Conservation (phyloP, 2,797 vertebrate genomes). For the Clarias platycephalus region DNA sequence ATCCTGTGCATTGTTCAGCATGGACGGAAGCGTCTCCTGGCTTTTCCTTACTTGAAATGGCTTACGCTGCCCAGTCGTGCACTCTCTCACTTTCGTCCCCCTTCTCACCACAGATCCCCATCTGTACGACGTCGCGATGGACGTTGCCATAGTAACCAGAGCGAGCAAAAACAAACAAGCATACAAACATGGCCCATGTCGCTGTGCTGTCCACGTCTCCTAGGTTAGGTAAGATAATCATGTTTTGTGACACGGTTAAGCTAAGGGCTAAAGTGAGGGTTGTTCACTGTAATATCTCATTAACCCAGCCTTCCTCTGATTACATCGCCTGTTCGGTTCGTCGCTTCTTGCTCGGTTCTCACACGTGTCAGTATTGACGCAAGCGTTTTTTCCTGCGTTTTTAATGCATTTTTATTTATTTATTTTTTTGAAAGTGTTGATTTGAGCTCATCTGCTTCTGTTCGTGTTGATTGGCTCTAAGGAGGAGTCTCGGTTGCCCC, state of each 20-base stretch:
- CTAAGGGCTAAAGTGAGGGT: slow-evolving; percentile 77
- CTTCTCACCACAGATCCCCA: slow-evolving; percentile 7
- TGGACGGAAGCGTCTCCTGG: slow-evolving; percentile 26
- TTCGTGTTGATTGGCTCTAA: neutral
- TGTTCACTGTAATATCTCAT: slow-evolving; percentile 54
- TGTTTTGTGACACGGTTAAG: slow-evolving; percentile 67
- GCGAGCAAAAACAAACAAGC: slow-evolving; percentile 17
- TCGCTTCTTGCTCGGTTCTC: neutral
- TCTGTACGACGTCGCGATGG: slow-evolving; percentile 17
- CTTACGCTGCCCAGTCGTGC: slow-evolving; percentile 39
- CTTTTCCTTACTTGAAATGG: slow-evolving; percentile 48
- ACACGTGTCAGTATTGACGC: neutral
- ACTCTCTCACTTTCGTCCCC: slow-evolving; percentile 41
- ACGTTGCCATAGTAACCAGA: slow-evolving; percentile 16
- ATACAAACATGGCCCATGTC: neutral
- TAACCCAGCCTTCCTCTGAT: slow-evolving; percentile 50
- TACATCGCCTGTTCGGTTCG: slow-evolving; percentile 73
- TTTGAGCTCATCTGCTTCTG: neutral
- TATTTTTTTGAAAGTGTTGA: too few relatives aligned
- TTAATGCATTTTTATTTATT: too few relatives aligned
- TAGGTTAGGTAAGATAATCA: slow-evolving; percentile 56
- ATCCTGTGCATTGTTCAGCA: slow-evolving; percentile 21
- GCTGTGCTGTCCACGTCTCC: slow-evolving; percentile 55
- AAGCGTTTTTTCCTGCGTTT: neutral
- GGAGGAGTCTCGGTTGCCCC: neutral